Percentiles rank a stretch among this genome's conserved stretches.
phyloP scores from a whole-genome alignment of 2,113 vertebrate species.

The Ivindomyrus marchei region DNA sequence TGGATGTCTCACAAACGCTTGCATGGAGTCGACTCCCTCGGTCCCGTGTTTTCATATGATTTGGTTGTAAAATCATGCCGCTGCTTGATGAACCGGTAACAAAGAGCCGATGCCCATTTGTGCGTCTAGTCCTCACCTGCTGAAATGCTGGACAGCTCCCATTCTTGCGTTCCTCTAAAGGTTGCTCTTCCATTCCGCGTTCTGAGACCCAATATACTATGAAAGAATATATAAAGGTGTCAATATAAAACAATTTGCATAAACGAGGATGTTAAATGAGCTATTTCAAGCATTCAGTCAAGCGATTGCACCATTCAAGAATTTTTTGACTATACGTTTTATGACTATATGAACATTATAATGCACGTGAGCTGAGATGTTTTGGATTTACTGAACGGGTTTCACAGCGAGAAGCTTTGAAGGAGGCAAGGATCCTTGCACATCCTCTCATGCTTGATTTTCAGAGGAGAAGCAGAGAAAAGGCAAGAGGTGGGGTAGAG shows the following conservation, averaged over 20 bases:
- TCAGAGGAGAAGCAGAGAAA: conserved; percentile 28
- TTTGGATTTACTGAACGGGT: neutral
- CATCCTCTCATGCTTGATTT: conserved; percentile 18
- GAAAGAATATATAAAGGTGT: neutral
- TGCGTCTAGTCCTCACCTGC: neutral
- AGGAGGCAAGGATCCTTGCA: conserved; percentile 12
- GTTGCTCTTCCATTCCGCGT: neutral
- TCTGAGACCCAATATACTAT: neutral
- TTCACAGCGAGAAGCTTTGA: neutral
- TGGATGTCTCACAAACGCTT: neutral
- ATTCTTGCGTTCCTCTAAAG: neutral
- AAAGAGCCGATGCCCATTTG: neutral
- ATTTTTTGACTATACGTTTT: neutral
- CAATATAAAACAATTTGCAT: neutral
- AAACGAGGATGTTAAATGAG: neutral
- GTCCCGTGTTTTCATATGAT: neutral
- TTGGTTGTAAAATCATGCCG: neutral
- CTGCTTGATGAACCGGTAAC: conserved; percentile 4
- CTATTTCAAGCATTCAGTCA: neutral
- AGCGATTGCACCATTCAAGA: neutral
- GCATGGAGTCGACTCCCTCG: neutral
- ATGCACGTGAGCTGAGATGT: neutral
- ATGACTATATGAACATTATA: neutral
- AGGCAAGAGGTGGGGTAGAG: conserved; percentile 37
- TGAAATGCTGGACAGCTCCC: conserved; percentile 22